phyloP scores from a whole-genome alignment of 2,888 invertebrate species.

The Lobophora halterata region DNA sequence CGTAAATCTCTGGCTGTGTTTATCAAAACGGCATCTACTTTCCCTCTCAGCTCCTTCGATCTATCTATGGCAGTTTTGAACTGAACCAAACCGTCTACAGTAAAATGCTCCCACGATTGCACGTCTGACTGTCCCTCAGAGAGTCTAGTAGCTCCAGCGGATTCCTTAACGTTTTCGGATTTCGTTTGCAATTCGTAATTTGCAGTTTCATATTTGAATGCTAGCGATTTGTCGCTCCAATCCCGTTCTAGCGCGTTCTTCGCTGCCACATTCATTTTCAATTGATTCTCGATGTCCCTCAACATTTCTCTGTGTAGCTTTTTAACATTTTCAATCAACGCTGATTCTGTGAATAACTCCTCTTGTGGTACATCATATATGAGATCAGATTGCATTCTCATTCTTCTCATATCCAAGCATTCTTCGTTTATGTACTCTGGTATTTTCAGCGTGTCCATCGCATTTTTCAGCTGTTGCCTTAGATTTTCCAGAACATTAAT shows the following conservation, averaged over 20 bases:
- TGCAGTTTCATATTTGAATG: conserved; percentile 87
- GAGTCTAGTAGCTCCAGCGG: conserved; percentile 89
- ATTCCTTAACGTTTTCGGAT: conserved; percentile 86
- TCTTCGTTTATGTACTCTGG: conserved; percentile 81
- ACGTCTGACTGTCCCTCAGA: conserved; percentile 91
- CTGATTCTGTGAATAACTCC: conserved; percentile 86
- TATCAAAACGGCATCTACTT: conserved; percentile 85
- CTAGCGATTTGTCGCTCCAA: conserved; percentile 93
- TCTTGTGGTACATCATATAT: conserved; percentile 88
- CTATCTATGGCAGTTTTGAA: conserved; percentile 87
- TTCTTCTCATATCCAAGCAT: conserved; percentile 84
- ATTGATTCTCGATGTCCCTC: conserved; percentile 85
- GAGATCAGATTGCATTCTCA: conserved; percentile 86
- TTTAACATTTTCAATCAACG: conserved; percentile 85
- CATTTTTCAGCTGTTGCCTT: conserved; percentile 71
- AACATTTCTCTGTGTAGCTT: conserved; percentile 82
- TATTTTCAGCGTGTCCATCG: conserved; percentile 59
- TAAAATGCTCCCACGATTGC: conserved; percentile 91
- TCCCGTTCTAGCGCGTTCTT: conserved; percentile 91
- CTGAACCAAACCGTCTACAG: conserved; percentile 86
- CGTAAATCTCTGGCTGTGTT: conserved; percentile 90
- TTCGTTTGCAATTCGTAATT: conserved; percentile 86
- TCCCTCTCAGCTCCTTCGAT: conserved; percentile 85
- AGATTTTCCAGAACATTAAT: conserved; percentile 57
- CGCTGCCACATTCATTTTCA: conserved; percentile 86